These are phyloP conservation scores for Fistularia tabacaria DNA, from an alignment of 2,797 vertebrate genomes.

Conservation along the genomic window DNA sequence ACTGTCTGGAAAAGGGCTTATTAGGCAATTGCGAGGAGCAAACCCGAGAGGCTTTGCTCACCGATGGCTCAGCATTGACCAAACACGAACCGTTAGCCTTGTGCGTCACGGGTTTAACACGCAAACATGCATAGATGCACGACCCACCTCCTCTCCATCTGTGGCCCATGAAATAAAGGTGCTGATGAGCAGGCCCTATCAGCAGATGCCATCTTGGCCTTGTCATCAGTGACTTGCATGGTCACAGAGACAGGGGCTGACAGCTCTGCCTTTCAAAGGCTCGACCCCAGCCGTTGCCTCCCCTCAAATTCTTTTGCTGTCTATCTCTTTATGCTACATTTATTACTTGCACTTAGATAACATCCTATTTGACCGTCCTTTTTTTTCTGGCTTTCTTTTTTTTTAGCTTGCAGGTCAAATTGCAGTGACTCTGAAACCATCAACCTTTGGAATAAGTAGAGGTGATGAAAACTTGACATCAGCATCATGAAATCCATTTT, in stretches of 20 bases:
- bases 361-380: slow-evolving; percentile 60
- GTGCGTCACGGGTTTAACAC: too few species aligned
- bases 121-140: too few species aligned
- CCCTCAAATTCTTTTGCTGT: slow-evolving; percentile 65
- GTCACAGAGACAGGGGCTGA: slow-evolving; percentile 58
- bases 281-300: slow-evolving; percentile 42
- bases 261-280: slow-evolving; percentile 71
- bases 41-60: too few species aligned
- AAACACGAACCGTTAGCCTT: too few species aligned
- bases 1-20: too few species aligned
- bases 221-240: slow-evolving; percentile 70
- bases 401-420: slow-evolving; percentile 52
- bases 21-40: too few species aligned
- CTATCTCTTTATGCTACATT: slow-evolving; percentile 67
- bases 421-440: slow-evolving; percentile 63
- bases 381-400: not conserved
- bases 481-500: slow-evolving; percentile 40
- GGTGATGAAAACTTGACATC: slow-evolving; percentile 63
- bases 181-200: slow-evolving; percentile 75
- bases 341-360: slow-evolving; percentile 72
- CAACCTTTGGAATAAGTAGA: slow-evolving; percentile 46
- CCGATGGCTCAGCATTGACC: too few species aligned
- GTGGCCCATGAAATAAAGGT: slow-evolving; percentile 61
- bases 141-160: slow-evolving; percentile 21
- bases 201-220: slow-evolving; percentile 72